Percentiles rank a stretch among this genome's conserved stretches.
These are phyloP conservation scores for Agrypnia vestita DNA, from an alignment of 1,140 invertebrate species.

Conservation along the genomic window DNA sequence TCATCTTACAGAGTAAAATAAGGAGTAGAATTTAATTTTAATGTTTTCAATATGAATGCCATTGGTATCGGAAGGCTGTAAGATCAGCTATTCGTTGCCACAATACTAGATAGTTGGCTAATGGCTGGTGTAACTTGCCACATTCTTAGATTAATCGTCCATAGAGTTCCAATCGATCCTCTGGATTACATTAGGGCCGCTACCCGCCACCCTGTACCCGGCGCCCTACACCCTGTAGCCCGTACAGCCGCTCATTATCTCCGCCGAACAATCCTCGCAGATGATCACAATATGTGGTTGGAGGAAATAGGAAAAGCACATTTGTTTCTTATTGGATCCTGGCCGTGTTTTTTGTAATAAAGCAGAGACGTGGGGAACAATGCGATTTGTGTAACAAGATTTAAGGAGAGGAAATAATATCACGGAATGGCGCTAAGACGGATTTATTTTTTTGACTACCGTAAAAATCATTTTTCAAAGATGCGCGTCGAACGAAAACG, in stretches of 20 bases:
- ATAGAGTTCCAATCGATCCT: constrained; percentile 58
- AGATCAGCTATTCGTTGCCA: constrained; percentile 40
- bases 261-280: constrained; percentile 12
- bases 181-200: constrained; percentile 53
- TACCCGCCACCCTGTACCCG: not conserved
- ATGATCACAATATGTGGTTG: not conserved
- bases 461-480: too few relatives aligned
- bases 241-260: constrained; percentile 8
- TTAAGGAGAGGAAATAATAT: too few relatives aligned
- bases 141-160: constrained; percentile 56
- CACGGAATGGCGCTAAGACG: too few relatives aligned
- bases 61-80: not conserved
- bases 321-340: too few relatives aligned
- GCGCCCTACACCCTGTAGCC: not conserved
- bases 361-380: too few relatives aligned
- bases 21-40: too few relatives aligned
- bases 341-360: too few relatives aligned
- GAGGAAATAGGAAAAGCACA: not conserved
- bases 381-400: too few relatives aligned
- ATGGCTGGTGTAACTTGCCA: constrained; percentile 56
- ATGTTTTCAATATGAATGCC: too few relatives aligned
- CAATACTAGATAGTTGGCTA: constrained; percentile 58
- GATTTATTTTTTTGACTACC: too few relatives aligned
- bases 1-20: too few relatives aligned
- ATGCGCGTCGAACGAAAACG: too few relatives aligned